These are phyloP conservation scores for Hipparchia sbordonii DNA, from an alignment of 2,888 invertebrate species.

Conservation along the genomic window DNA sequence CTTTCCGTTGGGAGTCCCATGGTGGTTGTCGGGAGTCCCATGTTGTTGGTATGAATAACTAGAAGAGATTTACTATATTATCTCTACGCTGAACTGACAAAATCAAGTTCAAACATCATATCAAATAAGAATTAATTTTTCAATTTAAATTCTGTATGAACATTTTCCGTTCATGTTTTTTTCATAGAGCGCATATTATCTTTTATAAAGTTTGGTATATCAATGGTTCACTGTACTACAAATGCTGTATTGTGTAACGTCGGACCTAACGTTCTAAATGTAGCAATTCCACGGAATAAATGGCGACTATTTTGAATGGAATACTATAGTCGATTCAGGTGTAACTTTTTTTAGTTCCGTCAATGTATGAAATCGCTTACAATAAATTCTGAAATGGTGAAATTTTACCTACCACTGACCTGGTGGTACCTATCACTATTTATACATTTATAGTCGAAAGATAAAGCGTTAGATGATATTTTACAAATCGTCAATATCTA, in stretches of 20 bases:
- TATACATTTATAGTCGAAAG: not conserved
- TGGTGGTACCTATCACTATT: not conserved
- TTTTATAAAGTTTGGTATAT: not conserved
- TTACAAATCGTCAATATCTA: not conserved
- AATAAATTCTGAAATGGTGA: constrained; percentile 14
- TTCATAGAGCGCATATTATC: not conserved
- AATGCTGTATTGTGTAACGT: constrained; percentile 19
- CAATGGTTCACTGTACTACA: constrained; percentile 6
- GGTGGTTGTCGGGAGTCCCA: too few species aligned
- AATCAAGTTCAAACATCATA: too few species aligned
- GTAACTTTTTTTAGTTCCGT: constrained; percentile 7
- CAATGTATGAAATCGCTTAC: constrained; percentile 19
- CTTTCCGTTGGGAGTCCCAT: too few species aligned
- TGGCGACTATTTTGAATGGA: constrained; percentile 28
- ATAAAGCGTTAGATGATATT: not conserved
- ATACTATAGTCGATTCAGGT: constrained; percentile 5
- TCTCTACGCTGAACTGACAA: too few species aligned
- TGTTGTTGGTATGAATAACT: too few species aligned
- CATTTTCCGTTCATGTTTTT: not conserved
- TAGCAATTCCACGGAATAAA: constrained; percentile 21
- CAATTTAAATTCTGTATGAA: not conserved
- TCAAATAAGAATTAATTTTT: not conserved
- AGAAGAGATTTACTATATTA: too few species aligned
- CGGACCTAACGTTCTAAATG: constrained; percentile 18
- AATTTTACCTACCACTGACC: too few species aligned